phyloP scores from a whole-genome alignment of 2,888 invertebrate species.

The Agrypnus murinus region DNA sequence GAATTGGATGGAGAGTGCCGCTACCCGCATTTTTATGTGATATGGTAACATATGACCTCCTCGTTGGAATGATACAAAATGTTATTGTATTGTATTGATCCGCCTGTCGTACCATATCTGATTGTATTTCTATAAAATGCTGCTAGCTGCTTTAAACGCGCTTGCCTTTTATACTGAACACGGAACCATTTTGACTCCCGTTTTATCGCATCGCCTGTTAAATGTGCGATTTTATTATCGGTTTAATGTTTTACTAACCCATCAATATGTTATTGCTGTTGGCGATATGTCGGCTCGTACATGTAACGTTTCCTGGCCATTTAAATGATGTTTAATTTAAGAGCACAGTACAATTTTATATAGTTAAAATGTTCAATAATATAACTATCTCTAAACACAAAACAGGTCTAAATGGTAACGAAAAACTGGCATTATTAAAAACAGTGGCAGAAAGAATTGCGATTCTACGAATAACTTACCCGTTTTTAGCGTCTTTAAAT shows the following conservation, averaged over 20 bases:
- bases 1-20: slow-evolving; percentile 37
- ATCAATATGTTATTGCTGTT: slow-evolving; percentile 47
- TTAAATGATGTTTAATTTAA: slow-evolving; percentile 22
- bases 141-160: slow-evolving; percentile 43
- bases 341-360: neutral
- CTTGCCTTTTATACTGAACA: slow-evolving; percentile 45
- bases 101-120: slow-evolving; percentile 51
- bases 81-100: slow-evolving; percentile 54
- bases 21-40: slow-evolving; percentile 44
- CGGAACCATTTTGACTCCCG: slow-evolving; percentile 42
- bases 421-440: neutral
- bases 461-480: slow-evolving; percentile 22
- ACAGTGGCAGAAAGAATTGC: neutral
- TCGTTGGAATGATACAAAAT: slow-evolving; percentile 52
- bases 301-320: slow-evolving; percentile 11
- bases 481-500: neutral
- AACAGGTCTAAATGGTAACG: neutral
- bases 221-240: slow-evolving; percentile 48
- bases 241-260: slow-evolving; percentile 49
- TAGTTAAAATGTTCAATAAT: neutral
- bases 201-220: slow-evolving; percentile 47
- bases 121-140: slow-evolving; percentile 55
- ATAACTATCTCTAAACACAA: neutral
- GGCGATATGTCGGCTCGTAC: slow-evolving; percentile 37
- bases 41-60: slow-evolving; percentile 48